These are phyloP conservation scores for Carabus problematicus DNA, from an alignment of 2,888 invertebrate species.

Conservation along the genomic window DNA sequence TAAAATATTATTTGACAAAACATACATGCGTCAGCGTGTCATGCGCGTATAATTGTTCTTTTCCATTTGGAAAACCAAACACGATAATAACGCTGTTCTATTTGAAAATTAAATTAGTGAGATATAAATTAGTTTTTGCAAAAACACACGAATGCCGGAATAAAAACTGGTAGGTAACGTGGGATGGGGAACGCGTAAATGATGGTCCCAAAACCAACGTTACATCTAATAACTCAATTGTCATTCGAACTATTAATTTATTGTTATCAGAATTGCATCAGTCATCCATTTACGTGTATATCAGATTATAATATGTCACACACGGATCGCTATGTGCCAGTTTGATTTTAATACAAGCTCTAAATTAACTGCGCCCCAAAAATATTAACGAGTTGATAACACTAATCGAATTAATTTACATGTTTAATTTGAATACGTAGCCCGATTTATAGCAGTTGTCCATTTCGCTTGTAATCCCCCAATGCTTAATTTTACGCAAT, in stretches of 20 bases:
- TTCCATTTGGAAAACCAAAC: too few species aligned
- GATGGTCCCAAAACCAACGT: constrained; percentile 37
- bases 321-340: constrained; percentile 6
- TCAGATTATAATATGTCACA: constrained; percentile 42
- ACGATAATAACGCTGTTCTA: not conserved
- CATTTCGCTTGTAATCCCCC: too few species aligned
- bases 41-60: too few species aligned
- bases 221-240: constrained; percentile 42
- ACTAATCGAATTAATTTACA: constrained; percentile 40
- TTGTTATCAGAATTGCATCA: constrained; percentile 42
- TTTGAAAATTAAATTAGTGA: constrained; percentile 33
- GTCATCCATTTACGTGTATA: constrained; percentile 32
- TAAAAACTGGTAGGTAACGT: constrained; percentile 36
- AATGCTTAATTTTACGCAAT: too few species aligned
- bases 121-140: constrained; percentile 37
- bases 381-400: constrained; percentile 41
- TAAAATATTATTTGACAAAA: too few species aligned
- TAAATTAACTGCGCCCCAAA: constrained; percentile 35
- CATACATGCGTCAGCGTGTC: too few species aligned
- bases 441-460: too few species aligned
- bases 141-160: constrained; percentile 19
- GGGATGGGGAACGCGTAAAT: constrained; percentile 22
- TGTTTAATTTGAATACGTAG: constrained; percentile 31
- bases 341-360: constrained; percentile 32
- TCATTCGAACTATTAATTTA: constrained; percentile 40